A percentile compares a stretch with the other conserved stretches of the same genome.
phyloP scores from a whole-genome alignment of 2,113 vertebrate genomes.

The Speoplatyrhinus poulsoni region DNA sequence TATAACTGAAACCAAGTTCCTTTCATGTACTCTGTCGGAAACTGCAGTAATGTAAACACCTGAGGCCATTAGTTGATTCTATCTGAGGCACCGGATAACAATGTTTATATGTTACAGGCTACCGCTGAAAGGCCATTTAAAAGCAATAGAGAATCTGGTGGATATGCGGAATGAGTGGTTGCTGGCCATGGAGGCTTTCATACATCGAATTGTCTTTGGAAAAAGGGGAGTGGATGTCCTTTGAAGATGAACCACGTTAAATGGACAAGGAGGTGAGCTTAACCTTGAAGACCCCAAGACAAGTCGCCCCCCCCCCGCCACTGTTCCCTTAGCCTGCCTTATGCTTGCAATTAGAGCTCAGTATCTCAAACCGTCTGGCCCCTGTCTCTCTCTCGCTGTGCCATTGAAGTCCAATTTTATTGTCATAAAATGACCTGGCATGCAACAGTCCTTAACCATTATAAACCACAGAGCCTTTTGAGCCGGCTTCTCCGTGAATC shows the following conservation, averaged over 20 bases:
- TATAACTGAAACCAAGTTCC: conserved; percentile 57
- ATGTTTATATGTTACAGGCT: conserved; percentile 73
- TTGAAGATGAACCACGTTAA: conserved; percentile 65
- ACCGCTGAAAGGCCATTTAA: conserved; percentile 70
- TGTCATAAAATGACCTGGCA: conserved; percentile 69
- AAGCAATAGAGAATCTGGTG: conserved; percentile 60
- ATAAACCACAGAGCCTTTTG: conserved; percentile 45
- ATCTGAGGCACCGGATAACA: conserved; percentile 67
- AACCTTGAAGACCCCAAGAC: conserved; percentile 52
- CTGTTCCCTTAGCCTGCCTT: conserved; percentile 11
- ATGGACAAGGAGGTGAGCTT: conserved; percentile 56
- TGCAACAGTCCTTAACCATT: conserved; percentile 45
- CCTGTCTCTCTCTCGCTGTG: conserved; percentile 48
- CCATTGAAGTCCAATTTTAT: conserved; percentile 69
- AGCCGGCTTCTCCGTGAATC: conserved; percentile 26
- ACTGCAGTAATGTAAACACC: conserved; percentile 74
- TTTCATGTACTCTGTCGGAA: conserved; percentile 71
- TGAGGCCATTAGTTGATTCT: conserved; percentile 74
- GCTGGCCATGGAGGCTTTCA: conserved; percentile 42
- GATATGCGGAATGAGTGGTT: conserved; percentile 59
- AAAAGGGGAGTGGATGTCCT: conserved; percentile 50
- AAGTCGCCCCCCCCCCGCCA: conserved; percentile 43
- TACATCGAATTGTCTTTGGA: conserved; percentile 50
- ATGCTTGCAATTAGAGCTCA: conserved; percentile 62
- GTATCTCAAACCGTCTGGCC: conserved; percentile 44